Base-by-base conservation (phyloP, 2,888 invertebrate species). In the Charanyca ferruginea region DNA sequence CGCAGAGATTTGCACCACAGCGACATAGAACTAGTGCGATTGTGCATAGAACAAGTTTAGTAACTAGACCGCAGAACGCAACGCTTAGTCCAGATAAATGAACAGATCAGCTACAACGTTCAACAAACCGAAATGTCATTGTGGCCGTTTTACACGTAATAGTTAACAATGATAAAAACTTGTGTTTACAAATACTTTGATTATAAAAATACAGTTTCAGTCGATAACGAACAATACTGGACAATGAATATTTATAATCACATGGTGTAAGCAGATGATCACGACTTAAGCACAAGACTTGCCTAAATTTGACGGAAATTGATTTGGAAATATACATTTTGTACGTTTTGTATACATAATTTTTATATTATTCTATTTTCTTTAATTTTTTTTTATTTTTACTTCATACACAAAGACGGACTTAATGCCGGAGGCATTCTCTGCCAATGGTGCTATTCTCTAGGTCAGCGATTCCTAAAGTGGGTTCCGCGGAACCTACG, bases 1-100 rank as follows among this genome's bases (percentile, higher is more conserved):
- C 23, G 78, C 89, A 28, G 80, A 89, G 67, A 64, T 86, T 0
- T 93, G 93, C 76, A 54, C 61, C 68, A 72, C 7, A 16, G 4
- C 38, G 38, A 45, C 79, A 1, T 85, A 76, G 51, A 42, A 13
- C 59, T 55, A 41, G 42, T 38, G 3, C 38, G 16, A 25, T 4
- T 28, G 11, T 11, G 41, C 41, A 45, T n/a, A 54, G 45, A 58
- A 77, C 70, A 42, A 58, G 63, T 58, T 70, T 25, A 49, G 35
- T 25, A 42, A 32, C 16, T 47, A 32, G 51, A 8, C 32, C 41
- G 38, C 13, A 11, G 23, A 5, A 38, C 32, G 28, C 64, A 51
- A 51, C 42, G 49, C 41, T 32, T 25, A 13, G 28, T 35, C 38
- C 54, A 49, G 35, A 51, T 22, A 4, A 13, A 35, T 42, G 51